Evolutionary conservation across 2,797 vertebrate genomes (phyloP).

Genomic region (Parambassis ranga): DNA sequence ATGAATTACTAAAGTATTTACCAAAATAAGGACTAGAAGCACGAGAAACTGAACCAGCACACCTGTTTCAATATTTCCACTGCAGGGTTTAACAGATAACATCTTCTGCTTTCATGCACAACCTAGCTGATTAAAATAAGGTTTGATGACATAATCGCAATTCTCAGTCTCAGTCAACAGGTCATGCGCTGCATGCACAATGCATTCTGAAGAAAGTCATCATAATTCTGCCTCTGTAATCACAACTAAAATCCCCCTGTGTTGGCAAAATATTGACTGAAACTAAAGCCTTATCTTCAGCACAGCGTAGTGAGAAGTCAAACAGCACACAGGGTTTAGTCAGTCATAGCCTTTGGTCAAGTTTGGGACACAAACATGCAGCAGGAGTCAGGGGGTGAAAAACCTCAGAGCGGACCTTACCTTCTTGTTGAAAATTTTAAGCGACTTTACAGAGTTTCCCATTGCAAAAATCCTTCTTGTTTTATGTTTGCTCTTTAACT

Average conservation of each 20-base stretch:
- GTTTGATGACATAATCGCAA: slow-evolving; percentile 19
- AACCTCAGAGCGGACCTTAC: slow-evolving; percentile 81
- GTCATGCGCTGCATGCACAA: slow-evolving; percentile 7
- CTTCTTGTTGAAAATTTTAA: slow-evolving; percentile 96
- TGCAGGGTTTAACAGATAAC: slow-evolving; percentile 30
- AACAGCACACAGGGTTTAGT: slow-evolving; percentile 27
- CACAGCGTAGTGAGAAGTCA: slow-evolving; percentile 31
- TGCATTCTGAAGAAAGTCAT: neutral
- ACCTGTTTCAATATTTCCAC: slow-evolving; percentile 17
- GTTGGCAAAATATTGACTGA: neutral
- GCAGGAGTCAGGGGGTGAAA: slow-evolving; percentile 28
- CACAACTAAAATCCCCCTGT: neutral
- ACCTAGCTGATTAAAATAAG: slow-evolving; percentile 6
- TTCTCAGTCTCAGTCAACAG: neutral
- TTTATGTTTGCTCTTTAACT: slow-evolving; percentile 68
- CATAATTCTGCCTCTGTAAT: neutral
- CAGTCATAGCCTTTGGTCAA: slow-evolving; percentile 27
- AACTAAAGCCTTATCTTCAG: neutral
- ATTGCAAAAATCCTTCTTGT: slow-evolving; percentile 75
- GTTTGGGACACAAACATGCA: slow-evolving; percentile 52
- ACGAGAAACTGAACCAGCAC: neutral
- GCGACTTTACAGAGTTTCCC: slow-evolving; percentile 98
- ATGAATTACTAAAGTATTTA: neutral
- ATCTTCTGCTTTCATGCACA: neutral
- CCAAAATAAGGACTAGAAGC: neutral